These are phyloP conservation scores for Spinibarbus caldwelli DNA, from an alignment of 2,797 vertebrate genomes.

Conservation along the genomic window DNA sequence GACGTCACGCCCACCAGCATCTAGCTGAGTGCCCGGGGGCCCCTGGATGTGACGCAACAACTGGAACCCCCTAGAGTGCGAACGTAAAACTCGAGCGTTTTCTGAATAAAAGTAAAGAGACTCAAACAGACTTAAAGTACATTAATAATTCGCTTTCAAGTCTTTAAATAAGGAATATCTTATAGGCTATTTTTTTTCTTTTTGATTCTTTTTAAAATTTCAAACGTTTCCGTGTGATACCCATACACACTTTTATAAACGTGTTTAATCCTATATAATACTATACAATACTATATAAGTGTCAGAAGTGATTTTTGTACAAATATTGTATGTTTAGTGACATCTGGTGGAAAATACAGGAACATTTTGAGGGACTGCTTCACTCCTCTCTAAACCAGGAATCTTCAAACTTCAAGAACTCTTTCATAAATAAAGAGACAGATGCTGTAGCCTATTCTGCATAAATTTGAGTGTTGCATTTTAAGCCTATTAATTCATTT, in stretches of 20 bases:
- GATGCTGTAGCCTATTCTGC: neutral
- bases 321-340: conserved; percentile 22
- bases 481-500: neutral
- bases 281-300: neutral
- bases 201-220: neutral
- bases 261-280: neutral
- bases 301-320: neutral
- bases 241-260: neutral
- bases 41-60: conserved; percentile 31
- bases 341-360: conserved; percentile 34
- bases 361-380: neutral
- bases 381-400: neutral
- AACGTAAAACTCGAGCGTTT: neutral
- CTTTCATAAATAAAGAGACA: neutral
- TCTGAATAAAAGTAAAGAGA: neutral
- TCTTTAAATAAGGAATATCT: neutral
- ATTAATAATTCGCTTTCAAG: neutral
- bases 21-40: neutral
- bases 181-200: neutral
- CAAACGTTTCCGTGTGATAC: no score
- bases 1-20: conserved; percentile 71
- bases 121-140: neutral
- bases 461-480: no score
- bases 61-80: neutral
- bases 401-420: neutral